phyloP scores from a whole-genome alignment of 2,888 invertebrate genomes.

The Coenonympha glycerion region DNA sequence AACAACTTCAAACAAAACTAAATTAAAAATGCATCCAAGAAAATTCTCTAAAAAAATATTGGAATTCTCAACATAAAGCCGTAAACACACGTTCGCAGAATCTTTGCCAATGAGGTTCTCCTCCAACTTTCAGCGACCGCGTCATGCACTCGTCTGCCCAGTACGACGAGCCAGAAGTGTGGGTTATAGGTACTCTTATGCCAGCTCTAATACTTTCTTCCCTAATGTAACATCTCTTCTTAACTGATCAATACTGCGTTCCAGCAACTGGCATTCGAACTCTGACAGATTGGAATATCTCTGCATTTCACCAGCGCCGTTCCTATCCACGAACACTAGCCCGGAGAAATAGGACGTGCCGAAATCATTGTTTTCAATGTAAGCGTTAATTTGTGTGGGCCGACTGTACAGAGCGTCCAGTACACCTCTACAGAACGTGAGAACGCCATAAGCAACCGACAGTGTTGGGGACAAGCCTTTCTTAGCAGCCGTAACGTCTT shows the following conservation, averaged over 20 bases:
- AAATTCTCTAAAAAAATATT: too few species aligned
- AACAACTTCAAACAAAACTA: too few species aligned
- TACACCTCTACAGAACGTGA: conserved; percentile 74
- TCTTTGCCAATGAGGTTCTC: too few species aligned
- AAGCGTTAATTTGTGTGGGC: conserved; percentile 42
- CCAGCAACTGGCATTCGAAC: conserved; percentile 49
- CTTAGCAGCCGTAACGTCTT: conserved; percentile 78
- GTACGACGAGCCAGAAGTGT: too few species aligned
- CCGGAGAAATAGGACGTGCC: conserved; percentile 57
- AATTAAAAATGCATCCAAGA: too few species aligned
- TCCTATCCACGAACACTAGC: conserved; percentile 39
- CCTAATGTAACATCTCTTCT: conserved; percentile 48
- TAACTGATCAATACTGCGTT: conserved; percentile 43
- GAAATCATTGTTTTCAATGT: conserved; percentile 57
- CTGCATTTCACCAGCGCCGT: conserved; percentile 49
- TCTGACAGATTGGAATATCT: conserved; percentile 41
- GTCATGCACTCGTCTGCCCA: too few species aligned
- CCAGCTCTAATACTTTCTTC: conserved; percentile 47
- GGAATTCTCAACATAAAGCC: too few species aligned
- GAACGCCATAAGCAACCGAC: conserved; percentile 79
- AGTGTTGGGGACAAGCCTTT: conserved; percentile 76
- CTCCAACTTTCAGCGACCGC: too few species aligned
- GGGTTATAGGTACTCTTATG: too few species aligned
- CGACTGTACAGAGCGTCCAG: conserved; percentile 64
- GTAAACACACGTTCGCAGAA: too few species aligned